These are phyloP conservation scores for human (Homo sapiens) DNA, from an alignment of 2,113 vertebrate genomes.

Conservation along the genomic window GRCh38 chr16:63319001-63319500, in stretches of 20 bases:
- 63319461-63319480: not conserved
- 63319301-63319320: not conserved
- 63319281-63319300: not conserved
- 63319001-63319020: not conserved
- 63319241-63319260: not conserved
- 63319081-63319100: not conserved
- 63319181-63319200: not conserved
- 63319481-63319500: not conserved
- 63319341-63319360: not conserved
- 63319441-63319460: not conserved
- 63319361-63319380: not conserved
- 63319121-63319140: not conserved
- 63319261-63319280: not conserved
- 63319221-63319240: not conserved
- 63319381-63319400: not conserved
- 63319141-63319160: not conserved
- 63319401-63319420: not conserved
- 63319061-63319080: not conserved
- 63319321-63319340: not conserved
- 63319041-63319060: not conserved
- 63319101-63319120: not conserved
- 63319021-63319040: not conserved
- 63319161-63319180: conserved; percentile 4
- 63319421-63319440: not conserved
- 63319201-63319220: not conserved